Conservation (phyloP, 2,888 invertebrate genomes). For the Polydrusus tereticollis region DNA sequence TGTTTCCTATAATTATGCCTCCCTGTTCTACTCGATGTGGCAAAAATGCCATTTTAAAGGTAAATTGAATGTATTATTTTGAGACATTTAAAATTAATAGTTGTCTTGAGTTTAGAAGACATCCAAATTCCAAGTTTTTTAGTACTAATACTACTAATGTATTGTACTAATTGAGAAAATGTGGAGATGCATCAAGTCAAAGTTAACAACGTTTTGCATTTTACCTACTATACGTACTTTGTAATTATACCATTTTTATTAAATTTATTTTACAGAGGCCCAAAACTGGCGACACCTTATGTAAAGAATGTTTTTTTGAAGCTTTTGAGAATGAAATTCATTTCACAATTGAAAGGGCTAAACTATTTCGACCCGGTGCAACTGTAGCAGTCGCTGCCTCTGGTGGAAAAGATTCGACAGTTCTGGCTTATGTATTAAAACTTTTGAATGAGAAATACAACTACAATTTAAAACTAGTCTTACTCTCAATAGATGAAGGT, state of each 20-base stretch:
- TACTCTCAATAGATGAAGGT: constrained; percentile 98
- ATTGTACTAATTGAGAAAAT: no score
- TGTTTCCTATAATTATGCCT: constrained; percentile 71
- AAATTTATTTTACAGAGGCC: constrained; percentile 75
- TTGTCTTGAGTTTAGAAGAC: no score
- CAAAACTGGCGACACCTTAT: constrained; percentile 91
- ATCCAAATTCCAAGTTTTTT: no score
- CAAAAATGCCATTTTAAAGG: constrained; percentile 82
- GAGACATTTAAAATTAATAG: constrained; percentile 14
- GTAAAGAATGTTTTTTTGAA: constrained; percentile 94
- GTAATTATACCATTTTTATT: background rate
- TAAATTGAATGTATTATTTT: constrained; percentile 60
- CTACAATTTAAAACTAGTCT: constrained; percentile 89
- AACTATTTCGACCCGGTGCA: constrained; percentile 86
- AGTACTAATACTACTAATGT: no score
- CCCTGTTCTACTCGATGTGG: constrained; percentile 81
- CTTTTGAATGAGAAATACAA: constrained; percentile 89
- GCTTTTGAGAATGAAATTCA: constrained; percentile 97
- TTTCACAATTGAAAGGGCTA: constrained; percentile 85
- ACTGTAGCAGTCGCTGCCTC: constrained; percentile 95
- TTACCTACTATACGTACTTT: no score
- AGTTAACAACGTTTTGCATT: no score
- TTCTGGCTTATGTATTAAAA: constrained; percentile 94
- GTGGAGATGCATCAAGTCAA: no score
- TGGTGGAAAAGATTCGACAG: constrained; percentile 97